Conservation (phyloP, 2,888 invertebrate genomes). For the Ophion ventricosus region DNA sequence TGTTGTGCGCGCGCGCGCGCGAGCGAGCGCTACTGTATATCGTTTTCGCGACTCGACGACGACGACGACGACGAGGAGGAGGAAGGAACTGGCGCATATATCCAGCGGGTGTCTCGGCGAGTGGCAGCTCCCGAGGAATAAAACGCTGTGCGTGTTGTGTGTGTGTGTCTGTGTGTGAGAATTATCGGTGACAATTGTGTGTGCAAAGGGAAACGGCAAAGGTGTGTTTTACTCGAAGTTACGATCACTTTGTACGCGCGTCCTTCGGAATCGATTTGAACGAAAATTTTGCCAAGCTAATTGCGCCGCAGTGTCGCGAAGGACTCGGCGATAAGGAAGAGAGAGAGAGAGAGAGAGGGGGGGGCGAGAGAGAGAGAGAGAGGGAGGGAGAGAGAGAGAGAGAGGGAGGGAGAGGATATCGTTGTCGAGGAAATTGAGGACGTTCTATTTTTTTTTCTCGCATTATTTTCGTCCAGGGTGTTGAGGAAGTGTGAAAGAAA, state of each 20-base stretch:
- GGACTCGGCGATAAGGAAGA: background rate
- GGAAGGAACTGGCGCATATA: background rate
- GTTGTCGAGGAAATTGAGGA: too few species aligned
- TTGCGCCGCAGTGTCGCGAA: conserved; percentile 1
- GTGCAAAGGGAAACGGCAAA: too few species aligned
- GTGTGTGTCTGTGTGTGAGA: background rate
- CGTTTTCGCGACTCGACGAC: background rate
- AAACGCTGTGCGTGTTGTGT: conserved; percentile 17
- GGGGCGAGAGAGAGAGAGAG: background rate
- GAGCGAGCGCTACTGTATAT: background rate
- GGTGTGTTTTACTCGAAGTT: too few species aligned
- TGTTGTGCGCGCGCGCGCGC: conserved; percentile 13
- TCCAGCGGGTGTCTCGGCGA: conserved; percentile 2
- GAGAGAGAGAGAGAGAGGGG: background rate
- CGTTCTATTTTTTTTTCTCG: too few species aligned
- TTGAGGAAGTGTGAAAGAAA: background rate
- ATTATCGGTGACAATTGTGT: too few species aligned
- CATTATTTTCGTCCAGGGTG: background rate
- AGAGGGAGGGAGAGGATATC: too few species aligned
- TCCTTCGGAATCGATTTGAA: conserved; percentile 18
- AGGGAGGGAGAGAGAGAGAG: too few species aligned
- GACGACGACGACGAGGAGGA: background rate
- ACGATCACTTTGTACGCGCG: too few species aligned
- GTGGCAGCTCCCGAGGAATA: background rate
- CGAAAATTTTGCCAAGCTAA: conserved; percentile 7